Conservation (phyloP, 2,888 invertebrate species). For the Crocallis elinguaria region DNA sequence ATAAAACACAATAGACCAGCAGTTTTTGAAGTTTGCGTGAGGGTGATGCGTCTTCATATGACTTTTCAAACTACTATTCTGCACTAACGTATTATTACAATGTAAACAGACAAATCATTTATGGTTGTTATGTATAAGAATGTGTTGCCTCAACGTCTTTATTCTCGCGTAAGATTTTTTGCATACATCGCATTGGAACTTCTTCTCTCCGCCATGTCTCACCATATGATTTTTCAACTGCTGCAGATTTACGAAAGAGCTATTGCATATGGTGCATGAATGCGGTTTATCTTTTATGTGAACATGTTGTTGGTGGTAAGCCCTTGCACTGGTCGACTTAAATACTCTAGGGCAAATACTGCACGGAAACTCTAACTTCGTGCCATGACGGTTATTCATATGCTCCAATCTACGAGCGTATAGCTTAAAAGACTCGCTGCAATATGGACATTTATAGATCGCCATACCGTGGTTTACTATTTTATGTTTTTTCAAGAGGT, state of each 20-base stretch:
- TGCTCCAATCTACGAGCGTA: conserved; percentile 19
- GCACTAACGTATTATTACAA: conserved; percentile 69
- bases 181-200: conserved; percentile 41
- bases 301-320: conserved; percentile 50
- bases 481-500: conserved; percentile 55
- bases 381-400: conserved; percentile 24
- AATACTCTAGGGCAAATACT: conserved; percentile 21
- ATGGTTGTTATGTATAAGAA: conserved; percentile 73
- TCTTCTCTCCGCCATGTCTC: conserved; percentile 61
- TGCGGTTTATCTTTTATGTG: conserved; percentile 65
- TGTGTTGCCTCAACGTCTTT: conserved; percentile 67
- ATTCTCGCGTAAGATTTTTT: conserved; percentile 53
- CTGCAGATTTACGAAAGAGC: conserved; percentile 60
- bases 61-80: conserved; percentile 72
- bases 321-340: neutral
- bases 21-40: too few species aligned
- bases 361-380: conserved; percentile 23
- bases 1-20: too few species aligned
- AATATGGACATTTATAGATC: conserved; percentile 34
- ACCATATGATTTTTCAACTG: conserved; percentile 67
- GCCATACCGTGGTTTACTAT: conserved; percentile 53
- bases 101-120: conserved; percentile 73
- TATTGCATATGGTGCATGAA: conserved; percentile 59
- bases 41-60: conserved; percentile 72
- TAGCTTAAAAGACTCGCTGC: conserved; percentile 15